Evolutionary conservation across 2,797 vertebrate genomes (phyloP), one percentile per base, ranked within the genome.

Genomic region (Liasis olivaceus): DNA sequence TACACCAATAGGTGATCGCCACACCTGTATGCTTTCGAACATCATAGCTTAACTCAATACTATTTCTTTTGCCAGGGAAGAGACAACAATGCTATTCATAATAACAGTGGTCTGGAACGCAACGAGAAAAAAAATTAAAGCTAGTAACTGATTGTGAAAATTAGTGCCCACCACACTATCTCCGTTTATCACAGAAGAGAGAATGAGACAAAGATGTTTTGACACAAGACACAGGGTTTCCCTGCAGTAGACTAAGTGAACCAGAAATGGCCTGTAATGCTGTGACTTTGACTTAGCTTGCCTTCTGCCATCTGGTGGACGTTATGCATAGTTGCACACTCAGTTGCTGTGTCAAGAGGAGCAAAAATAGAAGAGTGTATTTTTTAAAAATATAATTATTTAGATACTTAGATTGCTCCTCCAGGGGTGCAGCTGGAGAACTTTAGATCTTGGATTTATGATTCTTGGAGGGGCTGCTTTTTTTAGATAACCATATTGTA

Each of bases 251-350:
- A 28, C 31, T 51, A 88, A 77, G n/a, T 87, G 51, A 87, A 77
- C 36, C 13, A 31, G 42, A 72, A 63, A 81, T 12, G 72, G 11
- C 47, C 11, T 36, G 26, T n/a, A 42, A 17, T 15, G 17, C 36
- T 14, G 26, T n/a, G 15, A 11, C 81, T 66, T 87, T 87, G 36
- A 5, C 31, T 92, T 93, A 26, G 90, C 28, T 93, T 94, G 90
- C 66, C 84, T 92, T 90, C 0, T 11, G 88, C 81, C 47, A 58
- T 4, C 42, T 93, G 20, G 14, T 86, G 62, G 58, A 24, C 64
- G 88, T 69, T 59, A 90, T 42, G 56, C 85, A n/a, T 36, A 60
- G 22, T 15, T 89, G 14, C 58, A 91, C n/a, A n/a, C 92, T 36
- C 2, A 92, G 9, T 11, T 89, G 15, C 36, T 36, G 26, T 31